These are phyloP conservation scores for Graptemys geographica DNA, from an alignment of 2,797 vertebrate genomes.

Conservation along the genomic window DNA sequence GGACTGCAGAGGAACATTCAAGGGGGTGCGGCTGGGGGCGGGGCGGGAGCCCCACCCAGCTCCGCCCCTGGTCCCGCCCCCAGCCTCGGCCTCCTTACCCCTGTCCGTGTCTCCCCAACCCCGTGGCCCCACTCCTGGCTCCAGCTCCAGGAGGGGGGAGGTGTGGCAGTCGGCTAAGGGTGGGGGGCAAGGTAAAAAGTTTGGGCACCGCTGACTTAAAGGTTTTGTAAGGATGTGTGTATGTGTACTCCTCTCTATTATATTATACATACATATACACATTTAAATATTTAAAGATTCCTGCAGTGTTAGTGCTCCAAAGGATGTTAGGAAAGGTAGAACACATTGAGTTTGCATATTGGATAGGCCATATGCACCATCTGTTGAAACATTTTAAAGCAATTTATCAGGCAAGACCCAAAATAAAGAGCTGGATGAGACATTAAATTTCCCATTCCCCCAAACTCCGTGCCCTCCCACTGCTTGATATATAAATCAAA, in stretches of 20 bases:
- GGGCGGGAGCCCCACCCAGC: too few relatives aligned
- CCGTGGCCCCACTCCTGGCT: too few relatives aligned
- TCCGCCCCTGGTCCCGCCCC: too few relatives aligned
- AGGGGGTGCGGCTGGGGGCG: too few relatives aligned
- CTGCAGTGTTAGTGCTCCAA: constrained; percentile 14
- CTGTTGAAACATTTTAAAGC: constrained; percentile 70
- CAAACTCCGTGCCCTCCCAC: neutral
- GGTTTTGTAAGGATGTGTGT: neutral
- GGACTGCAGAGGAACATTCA: too few relatives aligned
- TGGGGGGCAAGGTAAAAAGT: too few relatives aligned
- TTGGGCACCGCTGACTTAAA: neutral
- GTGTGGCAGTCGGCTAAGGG: too few relatives aligned
- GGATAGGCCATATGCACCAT: constrained; percentile 65
- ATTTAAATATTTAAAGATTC: constrained; percentile 71
- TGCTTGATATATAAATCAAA: constrained; percentile 65
- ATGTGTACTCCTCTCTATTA: constrained; percentile 19
- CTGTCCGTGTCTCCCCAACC: too few relatives aligned
- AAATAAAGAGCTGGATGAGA: constrained; percentile 30
- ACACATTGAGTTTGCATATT: constrained; percentile 46
- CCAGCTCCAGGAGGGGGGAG: too few relatives aligned
- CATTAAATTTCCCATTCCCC: constrained; percentile 53
- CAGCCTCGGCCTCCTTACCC: too few relatives aligned
- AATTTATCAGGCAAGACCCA: constrained; percentile 59
- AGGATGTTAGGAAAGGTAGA: constrained; percentile 48
- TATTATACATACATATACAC: constrained; percentile 14